These are phyloP conservation scores for Petrophora chlorosata DNA, from an alignment of 2,888 invertebrate genomes.

Conservation along the genomic window DNA sequence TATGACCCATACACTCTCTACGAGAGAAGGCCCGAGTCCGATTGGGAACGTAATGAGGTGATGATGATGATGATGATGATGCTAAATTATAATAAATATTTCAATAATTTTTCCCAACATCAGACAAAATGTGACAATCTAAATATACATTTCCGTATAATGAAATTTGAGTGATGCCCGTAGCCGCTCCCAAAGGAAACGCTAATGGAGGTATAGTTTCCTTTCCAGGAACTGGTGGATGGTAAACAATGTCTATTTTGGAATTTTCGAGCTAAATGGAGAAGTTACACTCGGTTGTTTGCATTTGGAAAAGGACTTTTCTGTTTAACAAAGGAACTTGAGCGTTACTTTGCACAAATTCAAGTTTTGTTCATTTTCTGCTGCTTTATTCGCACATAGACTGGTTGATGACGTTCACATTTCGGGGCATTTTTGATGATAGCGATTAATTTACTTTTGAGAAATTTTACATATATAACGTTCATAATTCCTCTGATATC, in stretches of 20 bases:
- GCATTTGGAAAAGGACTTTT: constrained; percentile 10
- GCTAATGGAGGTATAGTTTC: constrained; percentile 60
- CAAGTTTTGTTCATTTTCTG: too few relatives aligned
- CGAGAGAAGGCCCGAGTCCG: too few relatives aligned
- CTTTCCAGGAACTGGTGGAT: constrained; percentile 50
- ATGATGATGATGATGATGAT: too few relatives aligned
- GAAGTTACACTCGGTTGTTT: constrained; percentile 4
- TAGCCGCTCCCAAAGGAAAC: constrained; percentile 52
- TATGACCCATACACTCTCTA: too few relatives aligned
- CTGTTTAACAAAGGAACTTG: background rate
- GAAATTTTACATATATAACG: too few relatives aligned
- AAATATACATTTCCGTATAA: constrained; percentile 55
- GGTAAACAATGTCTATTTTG: constrained; percentile 48
- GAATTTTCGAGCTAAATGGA: constrained; percentile 35
- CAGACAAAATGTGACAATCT: constrained; percentile 36
- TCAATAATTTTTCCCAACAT: constrained; percentile 28
- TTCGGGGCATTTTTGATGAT: too few relatives aligned
- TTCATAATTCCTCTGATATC: too few relatives aligned
- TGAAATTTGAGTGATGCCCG: constrained; percentile 53
- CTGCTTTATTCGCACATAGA: too few relatives aligned
- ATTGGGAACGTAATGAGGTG: too few relatives aligned
- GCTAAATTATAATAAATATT: too few relatives aligned
- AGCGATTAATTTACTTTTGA: too few relatives aligned
- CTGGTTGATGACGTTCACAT: too few relatives aligned
- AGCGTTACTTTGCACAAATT: background rate